Evolutionary conservation across 2,797 vertebrate species (phyloP).

Genomic region (Megaceryle alcyon): DNA sequence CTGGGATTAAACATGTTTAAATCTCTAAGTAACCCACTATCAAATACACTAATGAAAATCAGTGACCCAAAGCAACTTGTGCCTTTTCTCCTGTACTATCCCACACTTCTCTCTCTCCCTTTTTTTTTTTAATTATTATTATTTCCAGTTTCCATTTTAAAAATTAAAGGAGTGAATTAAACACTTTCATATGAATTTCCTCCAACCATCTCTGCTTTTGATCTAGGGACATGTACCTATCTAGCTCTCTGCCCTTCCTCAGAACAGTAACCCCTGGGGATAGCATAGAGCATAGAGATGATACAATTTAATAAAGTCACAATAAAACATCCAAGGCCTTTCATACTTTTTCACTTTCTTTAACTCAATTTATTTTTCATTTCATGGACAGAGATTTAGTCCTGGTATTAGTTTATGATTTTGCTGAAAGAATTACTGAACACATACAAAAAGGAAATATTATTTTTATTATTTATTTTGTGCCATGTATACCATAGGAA

Average conservation of each 20-base stretch:
- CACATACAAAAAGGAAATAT: conserved; percentile 86
- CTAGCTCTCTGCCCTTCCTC: conserved; percentile 51
- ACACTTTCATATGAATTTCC: background rate
- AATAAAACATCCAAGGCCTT: conserved; percentile 83
- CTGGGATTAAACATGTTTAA: conserved; percentile 32
- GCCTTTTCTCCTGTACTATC: background rate
- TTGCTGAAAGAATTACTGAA: conserved; percentile 86
- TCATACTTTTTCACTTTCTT: conserved; percentile 82
- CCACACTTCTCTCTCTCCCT: background rate
- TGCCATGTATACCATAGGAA: conserved; percentile 82
- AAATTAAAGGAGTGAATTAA: conserved; percentile 55
- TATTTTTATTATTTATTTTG: conserved; percentile 86
- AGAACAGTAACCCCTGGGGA: conserved; percentile 74
- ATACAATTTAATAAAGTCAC: conserved; percentile 85
- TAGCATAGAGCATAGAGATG: conserved; percentile 73
- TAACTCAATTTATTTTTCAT: conserved; percentile 91
- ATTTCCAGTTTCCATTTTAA: conserved; percentile 50
- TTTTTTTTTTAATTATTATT: background rate
- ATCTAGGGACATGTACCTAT: conserved; percentile 54
- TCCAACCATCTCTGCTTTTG: conserved; percentile 16
- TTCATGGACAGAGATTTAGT: conserved; percentile 87
- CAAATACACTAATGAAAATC: conserved; percentile 5
- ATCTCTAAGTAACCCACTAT: background rate
- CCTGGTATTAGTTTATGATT: conserved; percentile 87
- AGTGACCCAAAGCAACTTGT: background rate